phyloP scores from a whole-genome alignment of 2,113 vertebrate genomes.

The Eubucco bourcierii region DNA sequence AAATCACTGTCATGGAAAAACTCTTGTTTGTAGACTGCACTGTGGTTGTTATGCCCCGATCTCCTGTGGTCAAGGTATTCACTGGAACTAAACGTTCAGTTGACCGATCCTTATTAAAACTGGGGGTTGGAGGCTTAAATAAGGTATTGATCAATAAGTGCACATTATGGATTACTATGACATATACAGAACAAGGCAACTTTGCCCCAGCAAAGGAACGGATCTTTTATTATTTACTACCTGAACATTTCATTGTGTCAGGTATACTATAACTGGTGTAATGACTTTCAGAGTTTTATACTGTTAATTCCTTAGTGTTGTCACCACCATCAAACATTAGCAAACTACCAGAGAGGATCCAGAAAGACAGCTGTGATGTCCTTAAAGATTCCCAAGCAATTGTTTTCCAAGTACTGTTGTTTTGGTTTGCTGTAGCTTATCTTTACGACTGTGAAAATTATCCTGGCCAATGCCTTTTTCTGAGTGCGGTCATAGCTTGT shows the following conservation, averaged over 20 bases:
- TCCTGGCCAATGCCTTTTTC: background rate
- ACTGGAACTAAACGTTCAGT: background rate
- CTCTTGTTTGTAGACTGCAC: background rate
- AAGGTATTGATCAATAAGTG: background rate
- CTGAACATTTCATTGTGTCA: background rate
- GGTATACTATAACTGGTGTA: background rate
- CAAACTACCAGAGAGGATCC: background rate
- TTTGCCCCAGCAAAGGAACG: background rate
- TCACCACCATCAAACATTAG: background rate
- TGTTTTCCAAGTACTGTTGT: background rate
- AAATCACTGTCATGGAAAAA: background rate
- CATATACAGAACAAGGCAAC: background rate
- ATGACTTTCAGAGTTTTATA: background rate
- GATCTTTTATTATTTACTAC: background rate
- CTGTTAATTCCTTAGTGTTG: background rate
- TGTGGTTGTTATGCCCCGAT: background rate
- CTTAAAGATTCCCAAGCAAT: background rate
- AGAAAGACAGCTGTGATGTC: fast-evolving
- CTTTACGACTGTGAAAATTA: background rate
- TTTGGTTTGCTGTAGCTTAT: background rate
- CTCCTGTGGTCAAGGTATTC: fast-evolving
- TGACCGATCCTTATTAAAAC: background rate
- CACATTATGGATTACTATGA: fast-evolving
- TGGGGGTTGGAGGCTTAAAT: background rate
- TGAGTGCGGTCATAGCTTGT: background rate